phyloP scores from a whole-genome alignment of 2,113 vertebrate species.

The Tringa solitaria region DNA sequence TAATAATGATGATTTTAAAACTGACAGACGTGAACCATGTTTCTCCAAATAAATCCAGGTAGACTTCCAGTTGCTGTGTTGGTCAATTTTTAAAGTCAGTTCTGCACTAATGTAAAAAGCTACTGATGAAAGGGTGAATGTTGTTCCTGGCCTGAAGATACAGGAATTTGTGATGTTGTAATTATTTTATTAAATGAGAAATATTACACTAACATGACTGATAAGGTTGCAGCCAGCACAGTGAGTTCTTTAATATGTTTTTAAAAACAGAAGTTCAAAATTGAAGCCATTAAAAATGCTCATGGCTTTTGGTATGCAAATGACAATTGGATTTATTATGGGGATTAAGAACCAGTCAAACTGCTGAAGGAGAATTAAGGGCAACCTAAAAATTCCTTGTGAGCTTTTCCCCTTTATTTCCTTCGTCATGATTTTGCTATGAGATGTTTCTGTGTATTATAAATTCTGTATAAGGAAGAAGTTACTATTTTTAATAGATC shows the following conservation, averaged over 20 bases:
- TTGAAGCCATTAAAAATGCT: slow-evolving; percentile 27
- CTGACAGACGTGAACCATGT: slow-evolving; percentile 17
- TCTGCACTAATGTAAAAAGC: slow-evolving; percentile 56
- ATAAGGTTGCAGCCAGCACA: slow-evolving; percentile 34
- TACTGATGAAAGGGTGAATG: slow-evolving; percentile 45
- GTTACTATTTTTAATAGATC: slow-evolving; percentile 72
- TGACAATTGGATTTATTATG: slow-evolving; percentile 53
- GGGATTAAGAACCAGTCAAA: slow-evolving; percentile 56
- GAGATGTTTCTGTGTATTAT: slow-evolving; percentile 62
- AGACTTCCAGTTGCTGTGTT: slow-evolving; percentile 52
- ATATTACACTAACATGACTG: slow-evolving; percentile 17
- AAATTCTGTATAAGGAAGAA: slow-evolving; percentile 64
- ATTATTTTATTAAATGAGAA: slow-evolving; percentile 48
- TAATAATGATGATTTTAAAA: slow-evolving; percentile 41
- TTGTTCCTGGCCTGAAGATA: slow-evolving; percentile 24
- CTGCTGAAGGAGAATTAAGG: slow-evolving; percentile 55
- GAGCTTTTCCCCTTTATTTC: slow-evolving; percentile 6
- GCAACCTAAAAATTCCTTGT: slow-evolving; percentile 25
- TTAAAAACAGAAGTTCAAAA: slow-evolving; percentile 30
- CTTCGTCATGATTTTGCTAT: slow-evolving; percentile 41
- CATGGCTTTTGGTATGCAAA: slow-evolving; percentile 43
- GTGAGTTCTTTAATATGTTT: slow-evolving; percentile 27
- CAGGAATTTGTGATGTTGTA: slow-evolving; percentile 32
- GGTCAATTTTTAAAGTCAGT: slow-evolving; percentile 63
- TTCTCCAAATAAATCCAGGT: slow-evolving; percentile 65